A percentile compares a stretch with the other conserved stretches of the same genome.
These are phyloP conservation scores for Chirona hameri DNA, from an alignment of 2,888 invertebrate species.

Conservation along the genomic window DNA sequence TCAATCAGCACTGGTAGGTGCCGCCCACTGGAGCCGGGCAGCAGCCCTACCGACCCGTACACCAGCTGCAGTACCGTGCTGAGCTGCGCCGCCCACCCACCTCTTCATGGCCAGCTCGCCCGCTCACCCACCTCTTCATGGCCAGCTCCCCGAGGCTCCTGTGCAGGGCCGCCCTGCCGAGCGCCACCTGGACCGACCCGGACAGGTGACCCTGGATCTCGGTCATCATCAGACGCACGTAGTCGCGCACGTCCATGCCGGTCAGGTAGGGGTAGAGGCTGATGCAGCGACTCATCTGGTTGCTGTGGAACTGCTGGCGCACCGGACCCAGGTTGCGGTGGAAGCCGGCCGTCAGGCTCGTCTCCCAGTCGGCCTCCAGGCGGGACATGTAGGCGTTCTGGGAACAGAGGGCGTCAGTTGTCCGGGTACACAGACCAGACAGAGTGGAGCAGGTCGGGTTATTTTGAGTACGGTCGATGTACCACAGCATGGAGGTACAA, in stretches of 20 bases:
- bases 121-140: background rate
- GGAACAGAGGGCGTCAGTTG: background rate
- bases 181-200: constrained; percentile 33
- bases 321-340: background rate
- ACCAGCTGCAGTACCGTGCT: too few relatives aligned
- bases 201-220: constrained; percentile 35
- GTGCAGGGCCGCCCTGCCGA: constrained; percentile 30
- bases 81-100: background rate
- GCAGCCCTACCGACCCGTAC: too few relatives aligned
- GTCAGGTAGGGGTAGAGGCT: constrained; percentile 27
- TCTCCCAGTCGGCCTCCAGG: constrained; percentile 12
- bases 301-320: background rate
- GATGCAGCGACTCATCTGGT: constrained; percentile 25
- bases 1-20: too few relatives aligned
- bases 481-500: too few relatives aligned
- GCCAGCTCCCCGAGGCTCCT: constrained; percentile 33
- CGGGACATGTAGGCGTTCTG: constrained; percentile 2
- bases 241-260: background rate
- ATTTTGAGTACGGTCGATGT: too few relatives aligned
- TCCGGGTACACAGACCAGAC: too few relatives aligned
- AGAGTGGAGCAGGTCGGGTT: too few relatives aligned
- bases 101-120: constrained; percentile 31
- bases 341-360: background rate
- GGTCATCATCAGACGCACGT: constrained; percentile 25
- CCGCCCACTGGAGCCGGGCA: too few relatives aligned